A percentile compares a stretch with the other conserved stretches of the same genome.
Conservation (phyloP, 2,113 vertebrate species). For the Opisthocomus hoazin region DNA sequence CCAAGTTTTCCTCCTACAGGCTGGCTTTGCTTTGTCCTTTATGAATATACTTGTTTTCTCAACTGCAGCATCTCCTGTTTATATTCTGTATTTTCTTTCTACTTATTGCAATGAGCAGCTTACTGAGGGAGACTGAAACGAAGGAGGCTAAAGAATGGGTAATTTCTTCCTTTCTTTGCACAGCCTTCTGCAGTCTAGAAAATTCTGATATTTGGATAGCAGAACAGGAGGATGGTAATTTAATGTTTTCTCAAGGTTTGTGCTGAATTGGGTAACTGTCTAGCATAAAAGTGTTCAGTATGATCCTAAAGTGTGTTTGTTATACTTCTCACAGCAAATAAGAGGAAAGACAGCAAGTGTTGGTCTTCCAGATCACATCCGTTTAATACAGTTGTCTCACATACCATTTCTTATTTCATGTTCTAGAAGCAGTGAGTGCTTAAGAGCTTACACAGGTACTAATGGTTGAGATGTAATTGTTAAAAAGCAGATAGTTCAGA, state of each 20-base stretch:
- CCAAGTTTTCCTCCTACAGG: background rate
- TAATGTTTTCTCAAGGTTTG: background rate
- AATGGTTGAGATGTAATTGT: constrained; percentile 47
- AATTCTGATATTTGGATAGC: background rate
- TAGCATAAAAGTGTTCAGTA: background rate
- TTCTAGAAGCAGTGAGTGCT: constrained; percentile 41
- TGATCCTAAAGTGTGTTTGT: background rate
- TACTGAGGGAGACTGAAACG: background rate
- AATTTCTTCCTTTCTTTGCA: background rate
- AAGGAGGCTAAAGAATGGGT: background rate
- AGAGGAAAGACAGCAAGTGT: background rate
- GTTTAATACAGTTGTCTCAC: constrained; percentile 14
- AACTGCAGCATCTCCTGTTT: background rate
- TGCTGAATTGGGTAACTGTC: background rate
- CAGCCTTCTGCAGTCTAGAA: background rate
- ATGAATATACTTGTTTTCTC: background rate
- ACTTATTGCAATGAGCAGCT: background rate
- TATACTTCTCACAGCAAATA: background rate
- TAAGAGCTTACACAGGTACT: constrained; percentile 11
- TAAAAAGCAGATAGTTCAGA: constrained; percentile 34
- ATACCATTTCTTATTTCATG: constrained; percentile 16
- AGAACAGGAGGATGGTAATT: background rate
- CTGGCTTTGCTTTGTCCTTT: background rate
- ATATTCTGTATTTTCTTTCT: background rate
- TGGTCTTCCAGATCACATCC: background rate